phyloP scores from a whole-genome alignment of 2,113 vertebrate species.

The Campylomormyrus numenius region DNA sequence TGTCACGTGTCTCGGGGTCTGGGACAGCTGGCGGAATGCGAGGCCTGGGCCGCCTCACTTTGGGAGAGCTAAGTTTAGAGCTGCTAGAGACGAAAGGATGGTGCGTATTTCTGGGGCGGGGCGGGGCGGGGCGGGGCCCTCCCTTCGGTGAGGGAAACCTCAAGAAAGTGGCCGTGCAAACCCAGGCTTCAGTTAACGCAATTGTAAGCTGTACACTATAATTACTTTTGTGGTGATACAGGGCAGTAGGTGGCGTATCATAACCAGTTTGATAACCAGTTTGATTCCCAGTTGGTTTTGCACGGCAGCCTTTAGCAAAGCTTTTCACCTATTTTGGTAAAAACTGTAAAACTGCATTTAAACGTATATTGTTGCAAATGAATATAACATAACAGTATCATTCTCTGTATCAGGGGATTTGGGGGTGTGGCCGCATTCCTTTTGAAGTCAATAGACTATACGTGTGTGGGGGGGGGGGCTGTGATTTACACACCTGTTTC shows the following conservation, averaged over 20 bases:
- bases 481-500: not conserved
- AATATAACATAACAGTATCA: not conserved
- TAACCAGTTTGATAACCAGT: not conserved
- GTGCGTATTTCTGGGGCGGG: constrained; percentile 38
- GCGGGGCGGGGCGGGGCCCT: not conserved
- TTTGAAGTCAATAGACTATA: not conserved
- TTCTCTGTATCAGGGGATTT: not conserved
- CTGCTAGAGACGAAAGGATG: constrained; percentile 40
- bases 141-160: constrained; percentile 2
- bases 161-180: not conserved
- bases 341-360: not conserved
- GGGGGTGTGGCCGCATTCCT: not conserved
- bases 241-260: not conserved
- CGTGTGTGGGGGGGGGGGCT: not conserved
- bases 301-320: not conserved
- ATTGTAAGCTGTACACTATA: not conserved
- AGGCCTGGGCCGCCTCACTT: constrained; percentile 36
- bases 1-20: constrained; percentile 46
- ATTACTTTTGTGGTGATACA: not conserved
- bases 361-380: not conserved
- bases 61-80: constrained; percentile 57
- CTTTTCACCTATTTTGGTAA: not conserved
- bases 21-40: constrained; percentile 39
- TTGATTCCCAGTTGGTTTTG: not conserved
- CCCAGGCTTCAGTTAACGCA: not conserved